A percentile compares a stretch with the other conserved stretches of the same genome.
Evolutionary conservation across 2,888 invertebrate genomes (phyloP).

Genomic region (Stenichneumon culpator): DNA sequence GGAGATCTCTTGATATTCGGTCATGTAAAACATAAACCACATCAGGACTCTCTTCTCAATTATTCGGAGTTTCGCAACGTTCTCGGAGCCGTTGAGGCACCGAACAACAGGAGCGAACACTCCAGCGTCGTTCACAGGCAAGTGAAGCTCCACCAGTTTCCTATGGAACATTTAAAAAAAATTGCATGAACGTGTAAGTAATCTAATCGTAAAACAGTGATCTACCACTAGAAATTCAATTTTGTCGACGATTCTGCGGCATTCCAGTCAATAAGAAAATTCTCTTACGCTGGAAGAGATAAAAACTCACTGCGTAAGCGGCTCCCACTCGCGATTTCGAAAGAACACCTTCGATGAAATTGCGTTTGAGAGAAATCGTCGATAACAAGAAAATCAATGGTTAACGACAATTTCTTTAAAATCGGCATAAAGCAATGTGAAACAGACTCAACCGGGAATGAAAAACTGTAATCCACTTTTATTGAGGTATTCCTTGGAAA

Average conservation of each 20-base stretch:
- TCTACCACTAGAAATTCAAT: neutral
- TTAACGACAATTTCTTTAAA: too few relatives aligned
- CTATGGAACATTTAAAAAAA: neutral
- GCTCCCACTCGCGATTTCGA: too few relatives aligned
- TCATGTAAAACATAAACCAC: conserved; percentile 82
- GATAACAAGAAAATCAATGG: too few relatives aligned
- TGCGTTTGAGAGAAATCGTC: too few relatives aligned
- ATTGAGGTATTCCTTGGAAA: too few relatives aligned
- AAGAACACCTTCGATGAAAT: too few relatives aligned
- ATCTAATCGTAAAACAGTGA: neutral
- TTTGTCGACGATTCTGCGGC: neutral
- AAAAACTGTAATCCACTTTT: too few relatives aligned
- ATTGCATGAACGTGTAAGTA: neutral
- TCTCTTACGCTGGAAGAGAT: too few relatives aligned
- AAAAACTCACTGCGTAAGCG: too few relatives aligned
- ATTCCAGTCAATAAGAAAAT: too few relatives aligned
- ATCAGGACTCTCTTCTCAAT: conserved; percentile 80
- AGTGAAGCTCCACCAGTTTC: neutral
- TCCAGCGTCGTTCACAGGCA: conserved; percentile 79
- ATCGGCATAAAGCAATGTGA: too few relatives aligned
- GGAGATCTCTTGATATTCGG: conserved; percentile 82
- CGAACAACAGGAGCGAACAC: conserved; percentile 77
- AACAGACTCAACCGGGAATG: too few relatives aligned
- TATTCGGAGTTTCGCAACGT: conserved; percentile 82
- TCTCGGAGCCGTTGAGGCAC: conserved; percentile 76